These are phyloP conservation scores for Heloderma charlesbogerti DNA, from an alignment of 2,113 vertebrate species.

Conservation along the genomic window DNA sequence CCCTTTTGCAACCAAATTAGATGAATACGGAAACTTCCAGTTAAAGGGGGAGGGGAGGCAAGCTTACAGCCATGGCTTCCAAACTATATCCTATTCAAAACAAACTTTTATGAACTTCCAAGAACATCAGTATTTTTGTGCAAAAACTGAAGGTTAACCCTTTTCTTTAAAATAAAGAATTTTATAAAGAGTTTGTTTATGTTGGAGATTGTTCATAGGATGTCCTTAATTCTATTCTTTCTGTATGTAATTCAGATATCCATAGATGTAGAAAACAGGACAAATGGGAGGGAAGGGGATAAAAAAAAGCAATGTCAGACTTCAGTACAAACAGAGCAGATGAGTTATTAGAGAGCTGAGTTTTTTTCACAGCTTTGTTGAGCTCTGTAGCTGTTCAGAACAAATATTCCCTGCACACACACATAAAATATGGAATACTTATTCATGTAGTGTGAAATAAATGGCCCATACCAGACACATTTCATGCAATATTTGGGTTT, in stretches of 20 bases:
- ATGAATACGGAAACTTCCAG: conserved; percentile 27
- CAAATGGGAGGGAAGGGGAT: background rate
- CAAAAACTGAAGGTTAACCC: background rate
- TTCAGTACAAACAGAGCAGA: background rate
- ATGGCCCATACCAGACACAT: background rate
- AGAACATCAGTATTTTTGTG: conserved; percentile 36
- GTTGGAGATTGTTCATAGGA: background rate
- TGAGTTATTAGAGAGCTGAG: background rate
- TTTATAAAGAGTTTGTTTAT: background rate
- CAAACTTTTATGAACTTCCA: conserved; percentile 16
- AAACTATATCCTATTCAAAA: conserved; percentile 24
- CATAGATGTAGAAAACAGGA: background rate
- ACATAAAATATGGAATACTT: no score
- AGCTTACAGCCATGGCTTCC: background rate
- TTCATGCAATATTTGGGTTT: background rate
- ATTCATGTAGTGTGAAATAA: background rate
- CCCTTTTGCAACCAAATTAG: conserved; percentile 17
- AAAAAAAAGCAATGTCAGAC: background rate
- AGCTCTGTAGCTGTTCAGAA: background rate
- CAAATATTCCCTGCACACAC: no score
- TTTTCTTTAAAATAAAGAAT: background rate
- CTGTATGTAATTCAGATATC: background rate
- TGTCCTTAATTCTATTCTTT: background rate
- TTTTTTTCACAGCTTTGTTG: background rate
- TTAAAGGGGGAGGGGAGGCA: background rate